Conservation (phyloP, 2,797 vertebrate species). For the Heliangelus exortis region DNA sequence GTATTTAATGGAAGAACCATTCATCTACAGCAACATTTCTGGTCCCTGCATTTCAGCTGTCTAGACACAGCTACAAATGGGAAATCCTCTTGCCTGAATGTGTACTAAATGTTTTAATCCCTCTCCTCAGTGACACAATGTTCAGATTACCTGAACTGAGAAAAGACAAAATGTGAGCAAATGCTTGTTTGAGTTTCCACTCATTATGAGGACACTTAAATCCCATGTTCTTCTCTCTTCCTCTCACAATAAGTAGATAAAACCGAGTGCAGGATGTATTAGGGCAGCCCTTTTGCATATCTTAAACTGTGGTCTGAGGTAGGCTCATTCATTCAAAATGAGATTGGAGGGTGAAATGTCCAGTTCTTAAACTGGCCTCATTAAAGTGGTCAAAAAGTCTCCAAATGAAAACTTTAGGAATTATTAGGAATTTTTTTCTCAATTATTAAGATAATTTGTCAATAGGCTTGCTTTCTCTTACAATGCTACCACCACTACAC, state of each 20-base stretch:
- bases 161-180: neutral
- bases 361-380: neutral
- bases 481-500: neutral
- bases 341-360: neutral
- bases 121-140: neutral
- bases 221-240: neutral
- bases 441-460: neutral
- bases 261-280: neutral
- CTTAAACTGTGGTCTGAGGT: neutral
- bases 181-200: neutral
- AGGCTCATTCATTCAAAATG: neutral
- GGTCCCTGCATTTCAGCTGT: neutral
- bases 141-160: neutral
- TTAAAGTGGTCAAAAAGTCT: rapidly evolving
- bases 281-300: neutral
- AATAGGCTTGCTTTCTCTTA: neutral
- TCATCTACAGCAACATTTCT: neutral
- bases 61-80: neutral
- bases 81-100: neutral
- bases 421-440: neutral
- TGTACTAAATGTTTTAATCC: neutral
- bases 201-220: neutral
- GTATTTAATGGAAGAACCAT: neutral
- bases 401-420: neutral
- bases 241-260: neutral